A percentile compares a stretch with the other conserved stretches of the same genome.
Evolutionary conservation across 2,888 invertebrate genomes (phyloP).

Genomic region (Patella ulyssiponensis): DNA sequence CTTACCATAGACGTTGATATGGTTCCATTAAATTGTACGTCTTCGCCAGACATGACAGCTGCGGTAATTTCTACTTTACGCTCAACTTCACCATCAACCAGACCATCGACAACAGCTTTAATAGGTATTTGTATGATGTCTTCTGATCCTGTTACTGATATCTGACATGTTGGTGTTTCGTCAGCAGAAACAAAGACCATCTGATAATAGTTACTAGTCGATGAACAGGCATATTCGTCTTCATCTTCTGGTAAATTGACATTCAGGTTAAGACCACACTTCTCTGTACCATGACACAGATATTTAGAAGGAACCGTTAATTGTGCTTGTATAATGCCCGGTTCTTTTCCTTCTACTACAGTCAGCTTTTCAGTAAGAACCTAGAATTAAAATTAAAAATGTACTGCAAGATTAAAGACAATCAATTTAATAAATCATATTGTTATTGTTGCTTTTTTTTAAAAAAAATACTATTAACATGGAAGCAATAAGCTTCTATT

Average conservation of each 20-base stretch:
- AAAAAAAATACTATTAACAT: no score
- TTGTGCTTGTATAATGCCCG: conserved; percentile 25
- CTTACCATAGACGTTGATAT: conserved; percentile 32
- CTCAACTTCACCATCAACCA: conserved; percentile 41
- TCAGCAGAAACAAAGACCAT: conserved; percentile 19
- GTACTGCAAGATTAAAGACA: no score
- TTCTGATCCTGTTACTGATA: conserved; percentile 23
- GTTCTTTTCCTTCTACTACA: conserved; percentile 29
- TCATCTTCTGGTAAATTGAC: conserved; percentile 20
- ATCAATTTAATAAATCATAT: no score
- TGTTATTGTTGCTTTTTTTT: no score
- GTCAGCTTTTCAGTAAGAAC: conserved; percentile 10
- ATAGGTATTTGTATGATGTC: conserved; percentile 33
- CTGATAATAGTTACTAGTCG: conserved; percentile 12
- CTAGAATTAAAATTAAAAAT: neutral
- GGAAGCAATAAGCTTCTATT: no score
- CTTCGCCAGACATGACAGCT: conserved; percentile 27
- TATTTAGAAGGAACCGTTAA: conserved; percentile 33
- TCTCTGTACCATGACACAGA: conserved; percentile 25
- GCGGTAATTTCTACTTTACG: conserved; percentile 33
- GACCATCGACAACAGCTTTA: conserved; percentile 43
- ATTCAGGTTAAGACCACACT: conserved; percentile 27
- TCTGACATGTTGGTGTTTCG: neutral
- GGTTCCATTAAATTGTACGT: conserved; percentile 19
- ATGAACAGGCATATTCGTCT: conserved; percentile 27